phyloP scores from a whole-genome alignment of 2,113 vertebrate species.

The Garra rufa region DNA sequence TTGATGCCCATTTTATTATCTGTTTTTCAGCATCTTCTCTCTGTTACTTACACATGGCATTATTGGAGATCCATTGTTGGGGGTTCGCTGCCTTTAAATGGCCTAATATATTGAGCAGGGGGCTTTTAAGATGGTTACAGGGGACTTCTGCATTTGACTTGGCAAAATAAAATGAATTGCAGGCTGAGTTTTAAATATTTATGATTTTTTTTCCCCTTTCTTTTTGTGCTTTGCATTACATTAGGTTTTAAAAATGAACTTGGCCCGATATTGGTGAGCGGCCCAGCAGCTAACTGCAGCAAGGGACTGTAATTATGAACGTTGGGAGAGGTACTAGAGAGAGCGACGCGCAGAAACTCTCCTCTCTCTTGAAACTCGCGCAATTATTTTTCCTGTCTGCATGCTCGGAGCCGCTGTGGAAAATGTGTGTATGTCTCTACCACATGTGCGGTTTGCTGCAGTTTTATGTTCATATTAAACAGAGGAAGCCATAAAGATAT shows the following conservation, averaged over 20 bases:
- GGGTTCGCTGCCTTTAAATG: slow-evolving; percentile 80
- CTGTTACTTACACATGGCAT: slow-evolving; percentile 81
- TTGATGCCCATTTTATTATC: slow-evolving; percentile 83
- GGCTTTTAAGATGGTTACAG: slow-evolving; percentile 80
- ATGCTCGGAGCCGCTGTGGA: slow-evolving; percentile 62
- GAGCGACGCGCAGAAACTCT: slow-evolving; percentile 37
- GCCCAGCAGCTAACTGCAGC: slow-evolving; percentile 62
- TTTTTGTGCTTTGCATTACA: slow-evolving; percentile 58
- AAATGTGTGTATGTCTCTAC: slow-evolving; percentile 65
- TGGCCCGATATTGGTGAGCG: slow-evolving; percentile 67
- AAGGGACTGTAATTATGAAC: slow-evolving; percentile 61
- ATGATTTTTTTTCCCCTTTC: slow-evolving; percentile 65
- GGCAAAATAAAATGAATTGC: slow-evolving; percentile 74
- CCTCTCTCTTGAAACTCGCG: slow-evolving; percentile 64
- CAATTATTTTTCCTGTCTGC: slow-evolving; percentile 75
- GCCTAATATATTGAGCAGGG: slow-evolving; percentile 77
- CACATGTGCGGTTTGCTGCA: slow-evolving; percentile 62
- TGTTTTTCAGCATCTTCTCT: slow-evolving; percentile 76
- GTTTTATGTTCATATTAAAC: slow-evolving; percentile 68
- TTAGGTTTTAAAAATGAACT: slow-evolving; percentile 63
- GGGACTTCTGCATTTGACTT: slow-evolving; percentile 78
- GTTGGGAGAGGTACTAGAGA: slow-evolving; percentile 36
- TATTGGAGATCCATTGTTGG: slow-evolving; percentile 82
- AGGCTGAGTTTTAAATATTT: slow-evolving; percentile 78
- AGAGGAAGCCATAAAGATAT: slow-evolving; percentile 64